These are phyloP conservation scores for Eunapius fragilis DNA, from an alignment of 37 sponge, comb jelly and placozoan species.

Conservation along the genomic window DNA sequence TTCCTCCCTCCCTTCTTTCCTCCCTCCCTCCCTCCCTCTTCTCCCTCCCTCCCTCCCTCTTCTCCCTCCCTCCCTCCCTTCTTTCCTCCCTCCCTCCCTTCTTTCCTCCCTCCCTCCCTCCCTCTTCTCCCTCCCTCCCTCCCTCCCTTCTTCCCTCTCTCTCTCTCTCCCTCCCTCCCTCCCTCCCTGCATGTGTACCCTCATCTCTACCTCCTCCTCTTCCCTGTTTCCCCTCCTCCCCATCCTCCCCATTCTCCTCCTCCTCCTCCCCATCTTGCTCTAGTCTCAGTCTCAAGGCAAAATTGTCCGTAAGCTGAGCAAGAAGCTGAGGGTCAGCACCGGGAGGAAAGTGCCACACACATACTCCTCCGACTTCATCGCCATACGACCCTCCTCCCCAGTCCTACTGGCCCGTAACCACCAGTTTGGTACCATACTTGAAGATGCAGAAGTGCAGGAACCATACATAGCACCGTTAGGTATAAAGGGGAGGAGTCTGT, in stretches of 20 bases:
- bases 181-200: no score
- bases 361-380: constrained; percentile 3
- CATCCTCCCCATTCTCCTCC: not conserved
- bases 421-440: no score
- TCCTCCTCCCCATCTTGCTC: not conserved
- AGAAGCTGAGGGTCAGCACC: constrained; percentile 38
- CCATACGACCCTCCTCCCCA: constrained; percentile 48
- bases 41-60: no score
- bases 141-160: no score
- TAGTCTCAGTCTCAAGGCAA: constrained; percentile 68
- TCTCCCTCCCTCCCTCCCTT: no score
- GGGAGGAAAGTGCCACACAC: not conserved
- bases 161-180: no score
- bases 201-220: not conserved
- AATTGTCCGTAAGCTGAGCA: constrained; percentile 64
- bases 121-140: constrained; percentile 5
- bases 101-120: not conserved
- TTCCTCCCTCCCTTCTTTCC: no score
- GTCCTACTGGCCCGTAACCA: constrained; percentile 18
- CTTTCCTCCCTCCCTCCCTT: not conserved
- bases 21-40: no score
- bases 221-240: not conserved
- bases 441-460: no score
- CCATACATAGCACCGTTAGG: no score
- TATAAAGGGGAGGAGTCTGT: no score